Evolutionary conservation across 1,140 invertebrate species (phyloP).

Genomic region (Calosoma granatense): DNA sequence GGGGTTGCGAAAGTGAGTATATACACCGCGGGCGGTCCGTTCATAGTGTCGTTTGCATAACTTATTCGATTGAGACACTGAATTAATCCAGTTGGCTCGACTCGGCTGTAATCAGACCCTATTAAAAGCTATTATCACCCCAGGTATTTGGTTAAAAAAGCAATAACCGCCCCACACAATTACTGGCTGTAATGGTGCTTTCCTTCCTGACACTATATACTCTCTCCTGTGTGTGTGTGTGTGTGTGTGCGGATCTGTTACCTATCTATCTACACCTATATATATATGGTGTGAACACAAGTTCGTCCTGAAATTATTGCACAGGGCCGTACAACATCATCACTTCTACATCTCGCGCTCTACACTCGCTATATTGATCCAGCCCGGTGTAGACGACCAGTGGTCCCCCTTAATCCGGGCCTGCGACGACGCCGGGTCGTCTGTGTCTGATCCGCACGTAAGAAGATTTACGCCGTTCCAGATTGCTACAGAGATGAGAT

Average conservation of each 20-base stretch:
- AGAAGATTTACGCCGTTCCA: background rate
- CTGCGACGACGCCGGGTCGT: too few species aligned
- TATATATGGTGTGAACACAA: too few species aligned
- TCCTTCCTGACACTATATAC: background rate
- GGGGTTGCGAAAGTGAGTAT: background rate
- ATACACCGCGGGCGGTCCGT: background rate
- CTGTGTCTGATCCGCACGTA: background rate
- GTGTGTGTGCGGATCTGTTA: too few species aligned
- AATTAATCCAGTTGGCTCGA: slow-evolving; percentile 32
- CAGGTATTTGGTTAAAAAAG: slow-evolving; percentile 35
- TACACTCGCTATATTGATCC: too few species aligned
- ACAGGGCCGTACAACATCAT: too few species aligned
- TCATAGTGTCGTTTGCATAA: slow-evolving; percentile 1
- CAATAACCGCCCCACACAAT: slow-evolving; percentile 32
- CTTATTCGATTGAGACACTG: slow-evolving; percentile 12
- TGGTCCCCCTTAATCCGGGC: too few species aligned
- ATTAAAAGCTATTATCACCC: slow-evolving; percentile 28
- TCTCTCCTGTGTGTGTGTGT: too few species aligned
- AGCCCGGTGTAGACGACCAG: too few species aligned
- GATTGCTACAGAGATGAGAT: too few species aligned
- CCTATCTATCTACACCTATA: too few species aligned
- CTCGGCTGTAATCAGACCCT: slow-evolving; percentile 23
- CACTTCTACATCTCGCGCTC: too few species aligned
- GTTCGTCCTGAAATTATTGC: background rate
- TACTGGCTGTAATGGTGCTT: slow-evolving; percentile 27